Percentiles rank a stretch among this genome's conserved stretches.
These are phyloP conservation scores for Petroica traversi DNA, from an alignment of 2,113 vertebrate species.

Conservation along the genomic window DNA sequence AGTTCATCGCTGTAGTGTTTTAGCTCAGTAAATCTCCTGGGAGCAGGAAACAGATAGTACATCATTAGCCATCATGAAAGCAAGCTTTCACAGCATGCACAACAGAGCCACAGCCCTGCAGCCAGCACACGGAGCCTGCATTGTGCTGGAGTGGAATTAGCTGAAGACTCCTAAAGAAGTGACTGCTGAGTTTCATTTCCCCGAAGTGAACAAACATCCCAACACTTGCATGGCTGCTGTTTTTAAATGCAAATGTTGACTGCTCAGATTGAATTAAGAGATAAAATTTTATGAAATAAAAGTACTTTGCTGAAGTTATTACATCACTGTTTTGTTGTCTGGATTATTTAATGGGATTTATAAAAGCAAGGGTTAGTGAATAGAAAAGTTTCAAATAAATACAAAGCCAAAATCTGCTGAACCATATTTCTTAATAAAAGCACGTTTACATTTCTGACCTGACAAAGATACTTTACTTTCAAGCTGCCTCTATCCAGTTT, in stretches of 20 bases:
- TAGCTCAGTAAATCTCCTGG: slow-evolving; percentile 87
- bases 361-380: background rate
- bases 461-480: background rate
- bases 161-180: slow-evolving; percentile 19
- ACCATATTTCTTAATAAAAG: background rate
- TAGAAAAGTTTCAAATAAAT: background rate
- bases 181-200: background rate
- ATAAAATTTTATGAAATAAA: background rate
- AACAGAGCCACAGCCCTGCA: background rate
- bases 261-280: background rate
- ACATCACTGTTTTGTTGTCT: background rate
- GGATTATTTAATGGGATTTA: background rate
- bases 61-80: slow-evolving; percentile 61
- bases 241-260: background rate
- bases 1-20: slow-evolving; percentile 93
- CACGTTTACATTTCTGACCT: background rate
- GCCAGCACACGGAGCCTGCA: background rate
- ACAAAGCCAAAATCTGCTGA: background rate
- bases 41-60: slow-evolving; percentile 62
- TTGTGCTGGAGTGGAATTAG: background rate
- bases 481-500: background rate
- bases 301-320: background rate
- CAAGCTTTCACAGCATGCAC: slow-evolving; percentile 17
- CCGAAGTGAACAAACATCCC: background rate
- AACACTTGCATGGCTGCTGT: background rate